phyloP scores from a whole-genome alignment of 1,140 invertebrate genomes.

The Helicoverpa armigera region DNA sequence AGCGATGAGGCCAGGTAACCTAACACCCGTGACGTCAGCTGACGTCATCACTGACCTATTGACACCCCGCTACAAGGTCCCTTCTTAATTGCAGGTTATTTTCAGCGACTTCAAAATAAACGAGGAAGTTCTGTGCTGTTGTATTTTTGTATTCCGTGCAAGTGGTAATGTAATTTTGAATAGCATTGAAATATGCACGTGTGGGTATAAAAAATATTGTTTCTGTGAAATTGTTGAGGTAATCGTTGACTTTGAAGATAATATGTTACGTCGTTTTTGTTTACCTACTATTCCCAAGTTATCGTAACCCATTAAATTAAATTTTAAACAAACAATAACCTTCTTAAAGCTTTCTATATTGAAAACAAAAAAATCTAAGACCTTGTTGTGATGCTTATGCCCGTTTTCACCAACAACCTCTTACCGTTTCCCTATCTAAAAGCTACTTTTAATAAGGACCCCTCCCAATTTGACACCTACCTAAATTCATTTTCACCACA shows the following conservation, averaged over 20 bases:
- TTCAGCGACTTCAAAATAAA: constrained; percentile 18
- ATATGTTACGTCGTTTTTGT: neutral
- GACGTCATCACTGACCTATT: constrained; percentile 63
- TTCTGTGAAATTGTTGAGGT: neutral
- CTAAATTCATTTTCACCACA: too few species aligned
- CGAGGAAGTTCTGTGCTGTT: constrained; percentile 9
- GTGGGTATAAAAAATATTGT: neutral
- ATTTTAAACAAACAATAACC: too few species aligned
- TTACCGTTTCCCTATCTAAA: too few species aligned
- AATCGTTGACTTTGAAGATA: constrained; percentile 20
- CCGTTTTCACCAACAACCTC: too few species aligned
- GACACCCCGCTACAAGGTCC: constrained; percentile 41
- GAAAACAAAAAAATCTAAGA: too few species aligned
- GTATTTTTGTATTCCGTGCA: constrained; percentile 8
- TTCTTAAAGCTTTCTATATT: too few species aligned
- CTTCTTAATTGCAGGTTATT: constrained; percentile 28
- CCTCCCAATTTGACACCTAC: too few species aligned
- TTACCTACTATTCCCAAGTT: neutral
- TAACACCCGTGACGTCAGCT: constrained; percentile 76
- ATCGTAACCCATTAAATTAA: too few species aligned
- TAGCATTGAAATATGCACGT: too few species aligned
- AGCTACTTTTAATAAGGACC: too few species aligned
- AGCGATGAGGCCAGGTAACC: constrained; percentile 75
- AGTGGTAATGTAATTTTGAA: too few species aligned
- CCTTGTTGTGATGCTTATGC: too few species aligned